These are phyloP conservation scores for Neostethus bicornis DNA, from an alignment of 2,797 vertebrate species.

Conservation along the genomic window DNA sequence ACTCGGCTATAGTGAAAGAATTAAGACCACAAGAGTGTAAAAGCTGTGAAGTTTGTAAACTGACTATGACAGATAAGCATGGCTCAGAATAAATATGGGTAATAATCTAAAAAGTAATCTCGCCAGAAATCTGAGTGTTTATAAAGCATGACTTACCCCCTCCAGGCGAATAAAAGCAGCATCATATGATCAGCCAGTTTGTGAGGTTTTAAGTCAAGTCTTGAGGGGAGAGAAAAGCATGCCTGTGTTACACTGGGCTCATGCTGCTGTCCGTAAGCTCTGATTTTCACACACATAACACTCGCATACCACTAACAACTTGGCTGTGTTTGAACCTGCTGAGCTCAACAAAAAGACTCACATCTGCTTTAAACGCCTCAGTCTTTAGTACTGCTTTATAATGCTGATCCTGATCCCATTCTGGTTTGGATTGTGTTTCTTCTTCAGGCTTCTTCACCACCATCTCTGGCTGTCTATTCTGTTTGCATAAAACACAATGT, in stretches of 20 bases:
- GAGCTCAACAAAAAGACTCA: constrained; percentile 48
- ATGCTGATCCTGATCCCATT: constrained; percentile 39
- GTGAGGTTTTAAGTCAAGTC: constrained; percentile 50
- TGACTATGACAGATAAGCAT: neutral
- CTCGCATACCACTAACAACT: constrained; percentile 33
- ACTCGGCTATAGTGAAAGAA: neutral
- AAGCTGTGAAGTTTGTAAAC: neutral
- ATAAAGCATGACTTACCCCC: constrained; percentile 68
- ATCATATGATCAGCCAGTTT: constrained; percentile 68
- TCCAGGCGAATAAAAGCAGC: constrained; percentile 50
- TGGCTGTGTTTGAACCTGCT: constrained; percentile 36
- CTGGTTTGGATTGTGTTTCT: constrained; percentile 21
- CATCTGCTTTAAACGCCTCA: constrained; percentile 32
- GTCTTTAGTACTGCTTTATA: constrained; percentile 28
- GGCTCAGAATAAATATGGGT: neutral
- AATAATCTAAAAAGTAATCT: constrained; percentile 12
- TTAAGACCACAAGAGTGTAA: neutral
- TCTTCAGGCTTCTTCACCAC: constrained; percentile 41
- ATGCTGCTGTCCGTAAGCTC: constrained; percentile 33
- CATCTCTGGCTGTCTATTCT: constrained; percentile 10
- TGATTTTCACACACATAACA: constrained; percentile 25
- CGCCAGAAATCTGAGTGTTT: constrained; percentile 28
- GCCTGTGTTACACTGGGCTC: constrained; percentile 31
- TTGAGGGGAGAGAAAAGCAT: constrained; percentile 42
- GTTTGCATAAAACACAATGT: constrained; percentile 12